These are phyloP conservation scores for Helobdella robusta DNA, from an alignment of 2,888 invertebrate genomes.

Conservation along the genomic window DNA sequence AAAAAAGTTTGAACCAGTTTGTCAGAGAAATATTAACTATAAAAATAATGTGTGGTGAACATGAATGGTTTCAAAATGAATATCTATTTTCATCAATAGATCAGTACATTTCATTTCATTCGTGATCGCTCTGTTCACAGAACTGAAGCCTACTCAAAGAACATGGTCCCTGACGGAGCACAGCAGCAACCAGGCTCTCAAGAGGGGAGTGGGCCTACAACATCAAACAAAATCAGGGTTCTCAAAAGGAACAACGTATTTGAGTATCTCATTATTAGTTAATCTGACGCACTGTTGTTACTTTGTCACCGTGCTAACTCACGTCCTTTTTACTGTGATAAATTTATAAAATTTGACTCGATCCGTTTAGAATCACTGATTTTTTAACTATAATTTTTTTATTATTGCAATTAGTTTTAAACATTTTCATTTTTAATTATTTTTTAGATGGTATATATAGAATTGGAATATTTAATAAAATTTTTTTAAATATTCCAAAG, in stretches of 20 bases:
- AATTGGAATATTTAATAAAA: background rate
- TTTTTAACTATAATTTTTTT: background rate
- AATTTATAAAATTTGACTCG: background rate
- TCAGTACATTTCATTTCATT: too few species aligned
- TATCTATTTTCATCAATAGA: too few species aligned
- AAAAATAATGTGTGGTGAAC: too few species aligned
- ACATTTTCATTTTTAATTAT: background rate
- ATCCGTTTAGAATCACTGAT: background rate
- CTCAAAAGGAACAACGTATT: background rate
- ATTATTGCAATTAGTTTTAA: background rate
- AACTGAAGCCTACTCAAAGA: too few species aligned
- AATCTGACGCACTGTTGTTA: background rate
- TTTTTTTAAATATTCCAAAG: background rate
- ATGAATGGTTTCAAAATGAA: too few species aligned
- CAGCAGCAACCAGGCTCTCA: slow-evolving; percentile 20
- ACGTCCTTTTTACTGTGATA: slow-evolving; percentile 18
- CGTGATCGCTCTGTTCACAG: too few species aligned
- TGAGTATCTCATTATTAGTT: background rate
- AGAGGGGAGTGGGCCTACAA: slow-evolving; percentile 15
- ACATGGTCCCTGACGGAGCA: background rate
- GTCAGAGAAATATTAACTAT: too few species aligned
- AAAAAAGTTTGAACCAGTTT: slow-evolving; percentile 3
- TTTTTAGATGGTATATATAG: background rate
- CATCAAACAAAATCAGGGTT: background rate
- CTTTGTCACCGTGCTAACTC: too few species aligned